Evolutionary conservation across 2,797 vertebrate genomes (phyloP), one percentile per base, ranked within the genome.

Genomic region (Galagoides demidoff): DNA sequence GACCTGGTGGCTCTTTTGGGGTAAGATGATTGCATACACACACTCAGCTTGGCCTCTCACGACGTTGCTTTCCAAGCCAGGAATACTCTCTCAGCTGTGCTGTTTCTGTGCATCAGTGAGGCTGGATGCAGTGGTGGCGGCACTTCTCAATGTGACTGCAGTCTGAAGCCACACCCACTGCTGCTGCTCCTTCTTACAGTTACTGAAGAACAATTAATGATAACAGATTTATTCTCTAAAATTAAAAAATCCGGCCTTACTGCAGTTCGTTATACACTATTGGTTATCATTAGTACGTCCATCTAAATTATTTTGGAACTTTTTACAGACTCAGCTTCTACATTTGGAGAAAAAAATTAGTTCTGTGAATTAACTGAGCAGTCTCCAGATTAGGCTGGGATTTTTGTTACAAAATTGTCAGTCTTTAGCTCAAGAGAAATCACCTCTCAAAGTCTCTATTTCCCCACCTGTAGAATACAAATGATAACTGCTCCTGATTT

Each of bases 271-370:
- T 12, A 81, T 52, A 78, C 37, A 25, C 16, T 57, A 16, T 34
- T 34, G 39, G 39, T 79, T 61, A 1, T 45, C 29, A 61, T 45
- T 7, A 86, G 20, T 29, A 7, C 23, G 22, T 13, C 61, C 19
- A 89, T 63, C 23, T 74, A 73, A 61, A 81, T 81, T 31, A 52
- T 68, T 66, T 57, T 64, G 66, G 13, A 13, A 19, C 49, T 92
- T 76, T 89, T 93, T 16, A n/a, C 43, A 78, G 73, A 92, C 92
- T 85, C 5, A 34, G 57, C 49, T 74, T 89, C 19, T 52, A 27
- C 25, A 39, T 43, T 19, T 7, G 1, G 52, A 14, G 7, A 23
- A 39, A 79, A 85, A 85, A 43, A 92, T 68, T 55, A 43, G 59
- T 64, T 94, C 70, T 57, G 2, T 10, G 20, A 63, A 20, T 57